phyloP scores from a whole-genome alignment of 2,797 vertebrate genomes.

The Liparis tanakae region DNA sequence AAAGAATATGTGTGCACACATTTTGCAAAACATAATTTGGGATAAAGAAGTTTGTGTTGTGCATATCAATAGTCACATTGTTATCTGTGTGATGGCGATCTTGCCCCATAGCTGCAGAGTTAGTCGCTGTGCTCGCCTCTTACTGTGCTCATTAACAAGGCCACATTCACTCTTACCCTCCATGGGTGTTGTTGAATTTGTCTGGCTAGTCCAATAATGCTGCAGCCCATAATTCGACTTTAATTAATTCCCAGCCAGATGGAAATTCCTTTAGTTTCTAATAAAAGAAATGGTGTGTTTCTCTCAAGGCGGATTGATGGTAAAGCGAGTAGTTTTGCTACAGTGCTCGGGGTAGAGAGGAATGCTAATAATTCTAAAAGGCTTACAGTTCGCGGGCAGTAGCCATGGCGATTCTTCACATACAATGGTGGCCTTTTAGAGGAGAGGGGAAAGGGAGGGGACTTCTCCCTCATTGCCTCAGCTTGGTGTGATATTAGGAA shows the following conservation, averaged over 20 bases:
- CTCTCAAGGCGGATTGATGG: conserved; percentile 69
- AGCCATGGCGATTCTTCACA: conserved; percentile 81
- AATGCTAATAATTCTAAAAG: conserved; percentile 88
- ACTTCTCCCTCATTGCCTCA: conserved; percentile 61
- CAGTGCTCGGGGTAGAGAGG: conserved; percentile 79
- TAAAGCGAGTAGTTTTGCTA: conserved; percentile 78
- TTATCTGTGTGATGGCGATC: conserved; percentile 20
- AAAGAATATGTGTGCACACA: not conserved
- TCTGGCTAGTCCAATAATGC: conserved; percentile 69
- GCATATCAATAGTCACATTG: conserved; percentile 26
- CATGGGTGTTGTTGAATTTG: conserved; percentile 66
- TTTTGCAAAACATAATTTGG: not conserved
- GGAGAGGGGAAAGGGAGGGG: conserved; percentile 46
- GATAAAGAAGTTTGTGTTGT: not conserved
- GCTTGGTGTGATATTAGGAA: conserved; percentile 75
- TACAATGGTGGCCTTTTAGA: conserved; percentile 85
- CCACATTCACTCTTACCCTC: conserved; percentile 59
- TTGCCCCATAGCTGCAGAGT: conserved; percentile 31
- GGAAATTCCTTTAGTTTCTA: conserved; percentile 78
- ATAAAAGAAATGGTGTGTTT: conserved; percentile 76
- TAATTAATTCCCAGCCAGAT: conserved; percentile 84
- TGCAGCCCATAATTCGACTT: conserved; percentile 83
- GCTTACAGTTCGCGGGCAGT: conserved; percentile 84
- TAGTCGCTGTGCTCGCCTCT: conserved; percentile 31
- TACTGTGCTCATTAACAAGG: conserved; percentile 45